Conservation (phyloP, 2,888 invertebrate species). For the Eupithecia subfuscata region DNA sequence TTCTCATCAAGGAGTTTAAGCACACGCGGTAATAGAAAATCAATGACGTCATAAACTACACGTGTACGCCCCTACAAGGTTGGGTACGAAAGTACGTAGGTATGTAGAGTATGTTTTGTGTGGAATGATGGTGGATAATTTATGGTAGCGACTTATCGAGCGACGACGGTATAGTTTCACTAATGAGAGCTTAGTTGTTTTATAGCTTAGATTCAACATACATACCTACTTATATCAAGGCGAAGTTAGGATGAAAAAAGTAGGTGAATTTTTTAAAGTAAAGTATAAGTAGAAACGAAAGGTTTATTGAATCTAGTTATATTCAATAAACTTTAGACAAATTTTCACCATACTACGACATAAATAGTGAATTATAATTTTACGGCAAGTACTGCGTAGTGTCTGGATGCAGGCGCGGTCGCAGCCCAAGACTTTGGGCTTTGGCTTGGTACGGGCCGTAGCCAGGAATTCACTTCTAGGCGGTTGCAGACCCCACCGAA, state of each 20-base stretch:
- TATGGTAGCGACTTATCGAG: neutral
- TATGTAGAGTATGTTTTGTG: neutral
- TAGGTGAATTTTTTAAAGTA: neutral
- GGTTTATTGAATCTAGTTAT: no score
- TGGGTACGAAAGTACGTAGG: neutral
- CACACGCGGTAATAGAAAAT: conserved; percentile 66
- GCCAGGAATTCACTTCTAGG: no score
- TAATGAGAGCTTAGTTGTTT: neutral
- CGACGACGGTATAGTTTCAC: neutral
- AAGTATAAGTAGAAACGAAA: no score
- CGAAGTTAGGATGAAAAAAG: neutral
- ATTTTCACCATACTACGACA: no score
- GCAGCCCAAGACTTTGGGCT: no score
- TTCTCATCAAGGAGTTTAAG: conserved; percentile 58
- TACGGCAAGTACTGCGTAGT: no score
- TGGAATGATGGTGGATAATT: neutral
- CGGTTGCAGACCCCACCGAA: no score
- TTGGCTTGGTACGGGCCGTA: no score
- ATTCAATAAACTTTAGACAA: no score
- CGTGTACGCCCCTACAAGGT: neutral
- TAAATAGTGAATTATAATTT: no score
- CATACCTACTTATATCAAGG: neutral
- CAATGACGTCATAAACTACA: conserved; percentile 54
- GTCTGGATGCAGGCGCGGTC: no score
- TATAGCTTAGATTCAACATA: neutral